These are phyloP conservation scores for Microplitis mediator DNA, from an alignment of 1,140 invertebrate species.

Conservation along the genomic window DNA sequence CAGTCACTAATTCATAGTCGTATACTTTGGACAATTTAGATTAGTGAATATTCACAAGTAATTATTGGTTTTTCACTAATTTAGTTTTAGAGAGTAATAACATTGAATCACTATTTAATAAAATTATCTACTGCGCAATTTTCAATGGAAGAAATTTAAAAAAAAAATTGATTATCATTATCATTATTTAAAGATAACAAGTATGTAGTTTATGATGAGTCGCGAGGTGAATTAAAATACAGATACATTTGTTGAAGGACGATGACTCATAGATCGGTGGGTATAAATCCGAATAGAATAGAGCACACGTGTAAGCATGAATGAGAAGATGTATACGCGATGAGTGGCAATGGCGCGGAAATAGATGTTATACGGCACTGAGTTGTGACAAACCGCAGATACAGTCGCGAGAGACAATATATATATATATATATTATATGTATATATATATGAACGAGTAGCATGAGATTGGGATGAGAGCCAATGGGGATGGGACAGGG, in stretches of 20 bases:
- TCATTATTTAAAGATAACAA: neutral
- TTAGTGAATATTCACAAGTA: too few species aligned
- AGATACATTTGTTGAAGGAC: slow-evolving; percentile 16
- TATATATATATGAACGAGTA: neutral
- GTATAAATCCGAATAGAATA: neutral
- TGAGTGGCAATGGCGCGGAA: slow-evolving; percentile 26
- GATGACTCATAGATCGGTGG: slow-evolving; percentile 11
- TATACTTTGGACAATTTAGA: too few species aligned
- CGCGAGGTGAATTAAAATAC: neutral
- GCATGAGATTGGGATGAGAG: neutral
- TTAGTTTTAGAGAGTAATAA: too few species aligned
- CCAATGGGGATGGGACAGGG: neutral
- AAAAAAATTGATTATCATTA: too few species aligned
- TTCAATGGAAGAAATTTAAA: too few species aligned
- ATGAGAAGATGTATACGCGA: neutral
- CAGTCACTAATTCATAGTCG: too few species aligned
- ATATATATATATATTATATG: neutral
- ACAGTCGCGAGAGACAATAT: too few species aligned
- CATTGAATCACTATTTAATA: too few species aligned
- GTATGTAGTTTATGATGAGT: neutral
- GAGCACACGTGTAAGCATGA: neutral
- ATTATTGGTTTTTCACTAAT: too few species aligned
- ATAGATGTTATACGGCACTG: slow-evolving; percentile 11
- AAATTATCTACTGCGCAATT: too few species aligned
- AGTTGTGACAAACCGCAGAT: slow-evolving; percentile 21